Base-by-base conservation (phyloP, 2,888 invertebrate species). In the Lagria hirta region DNA sequence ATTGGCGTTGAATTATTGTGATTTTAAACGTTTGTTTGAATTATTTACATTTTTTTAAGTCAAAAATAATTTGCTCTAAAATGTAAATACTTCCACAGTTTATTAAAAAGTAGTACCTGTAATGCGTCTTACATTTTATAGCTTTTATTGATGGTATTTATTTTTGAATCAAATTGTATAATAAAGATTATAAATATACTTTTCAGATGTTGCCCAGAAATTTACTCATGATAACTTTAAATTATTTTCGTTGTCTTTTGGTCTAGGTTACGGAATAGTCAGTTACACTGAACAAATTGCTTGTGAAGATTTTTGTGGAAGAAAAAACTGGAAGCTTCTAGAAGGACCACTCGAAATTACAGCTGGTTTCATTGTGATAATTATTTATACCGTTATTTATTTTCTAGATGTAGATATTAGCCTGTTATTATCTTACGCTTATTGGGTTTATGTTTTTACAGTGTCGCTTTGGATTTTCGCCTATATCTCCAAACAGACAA, bases 201-300 rank as follows among this genome's bases (percentile, higher is more conserved):
- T 59, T 60, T 44, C 27, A 61, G 61, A 54, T 12, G 35, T 60
- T 10, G 49, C 52, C 4, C 48, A 43, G 15, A 48, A 54, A 35
- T 43, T 55, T 33, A 72, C 68, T 40, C 73, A 77, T 49, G 75
- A 77, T 45, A 66, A 68, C 23, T 73, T 75, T 49, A 73, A 75
- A 1, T 71, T 77, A 28, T 76, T 75, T 11, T 75, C 75, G 45
- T 71, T 77, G 1, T 64, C 75, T 27, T 74, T 74, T 17, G 77
- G 77, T 1, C 65, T 77, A 15, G 77, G 77, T 1, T 76, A 74
- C 47, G 77, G 77, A 2, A 74, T 75, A 4, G 60, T 75, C 2
- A 68, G 68, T 1, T 75, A 73, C 4, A 72, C 75, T 22, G 76
- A 76, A 70, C 75, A 74, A 50, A 67, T 72, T 1, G 64, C 75